Evolutionary conservation across 2,797 vertebrate species (phyloP).

Genomic region (Lepidocolaptes lacrymiger): DNA sequence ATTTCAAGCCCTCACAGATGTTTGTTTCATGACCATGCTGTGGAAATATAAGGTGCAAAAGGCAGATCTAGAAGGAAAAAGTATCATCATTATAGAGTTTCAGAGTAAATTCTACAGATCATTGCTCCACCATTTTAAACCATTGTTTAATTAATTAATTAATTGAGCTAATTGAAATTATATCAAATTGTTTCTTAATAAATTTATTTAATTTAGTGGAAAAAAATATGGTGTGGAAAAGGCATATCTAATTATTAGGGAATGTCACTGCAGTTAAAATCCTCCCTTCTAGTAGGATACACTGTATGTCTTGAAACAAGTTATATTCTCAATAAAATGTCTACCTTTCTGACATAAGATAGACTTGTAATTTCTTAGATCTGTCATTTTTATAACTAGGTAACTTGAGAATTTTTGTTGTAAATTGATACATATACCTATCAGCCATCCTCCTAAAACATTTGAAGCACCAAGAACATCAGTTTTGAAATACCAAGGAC

Average conservation of each 20-base stretch:
- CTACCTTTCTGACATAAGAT: neutral
- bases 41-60: neutral
- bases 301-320: neutral
- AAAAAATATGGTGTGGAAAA: neutral
- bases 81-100: rapidly evolving
- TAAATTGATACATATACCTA: neutral
- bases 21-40: neutral
- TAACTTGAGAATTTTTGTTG: conserved; percentile 1
- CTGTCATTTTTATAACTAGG: neutral
- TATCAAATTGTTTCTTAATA: neutral
- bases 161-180: neutral
- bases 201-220: neutral
- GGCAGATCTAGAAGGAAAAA: neutral
- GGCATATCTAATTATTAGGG: neutral
- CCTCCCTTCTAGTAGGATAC: neutral
- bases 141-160: neutral
- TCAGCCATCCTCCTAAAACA: neutral
- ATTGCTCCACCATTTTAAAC: neutral
- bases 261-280: neutral
- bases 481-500: neutral
- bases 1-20: neutral
- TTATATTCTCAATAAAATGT: neutral
- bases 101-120: neutral
- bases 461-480: neutral
- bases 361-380: neutral